Evolutionary conservation across 2,888 invertebrate genomes (phyloP), one percentile per base, ranked within the genome.

Genomic region (Drosophila demipolita): DNA sequence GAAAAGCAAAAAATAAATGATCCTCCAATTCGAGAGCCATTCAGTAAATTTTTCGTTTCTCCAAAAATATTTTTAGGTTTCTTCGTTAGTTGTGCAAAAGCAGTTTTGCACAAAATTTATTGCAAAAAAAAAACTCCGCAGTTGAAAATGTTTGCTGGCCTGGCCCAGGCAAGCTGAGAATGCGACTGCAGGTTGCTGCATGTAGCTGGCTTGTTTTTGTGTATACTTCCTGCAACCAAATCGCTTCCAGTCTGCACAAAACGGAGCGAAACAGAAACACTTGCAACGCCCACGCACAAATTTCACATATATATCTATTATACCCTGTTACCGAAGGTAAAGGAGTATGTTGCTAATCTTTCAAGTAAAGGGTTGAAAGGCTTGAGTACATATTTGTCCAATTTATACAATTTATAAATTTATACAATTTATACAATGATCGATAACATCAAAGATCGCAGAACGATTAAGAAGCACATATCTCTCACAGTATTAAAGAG

Each of bases 191-290:
- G 49, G 58, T 68, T 65, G 58, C 64, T 26, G 53, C 68, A 53
- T 72, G 61, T 72, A 53, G 77, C 66, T 59, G 62, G 63, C 58
- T 45, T 38, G 38, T 57, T 68, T 54, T 26, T 68, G 50, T 48
- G 78, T 58, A 32, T 72, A 52, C 58, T 57, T 29, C 57, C 55
- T 68, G 64, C 54, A 76, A 55, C 76, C 32, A 29, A 35, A 76
- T 64, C 36, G 32, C 53, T 87, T 83, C 83, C 83, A 83, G 83
- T 82, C 72, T 83, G 90, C 87, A 74, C 26, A 73, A 45, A 49
- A 33, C 52, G 17, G 26, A 45, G 5, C 45, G 45, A 45, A 45
- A 45, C 45, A 45, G 23, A 45, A 8, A 45, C 23, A 45, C 42
- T 40, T 57, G 53, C 26, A 75, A 23, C 75, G 79, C 75, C 79